These are phyloP conservation scores for Grallaria varia DNA, from an alignment of 2,113 vertebrate species.

Conservation along the genomic window DNA sequence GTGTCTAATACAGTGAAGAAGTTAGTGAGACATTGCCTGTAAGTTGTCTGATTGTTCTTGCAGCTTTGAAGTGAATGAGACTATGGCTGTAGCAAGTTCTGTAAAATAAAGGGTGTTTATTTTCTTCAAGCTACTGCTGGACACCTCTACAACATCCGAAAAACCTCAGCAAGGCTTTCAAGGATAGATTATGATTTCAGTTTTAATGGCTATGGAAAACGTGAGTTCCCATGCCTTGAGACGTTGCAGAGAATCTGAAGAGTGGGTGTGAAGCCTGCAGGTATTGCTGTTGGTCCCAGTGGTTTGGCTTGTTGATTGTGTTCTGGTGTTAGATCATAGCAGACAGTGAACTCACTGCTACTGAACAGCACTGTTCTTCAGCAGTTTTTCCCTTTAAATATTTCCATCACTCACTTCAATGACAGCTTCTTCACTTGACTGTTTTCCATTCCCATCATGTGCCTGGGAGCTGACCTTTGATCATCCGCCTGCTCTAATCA, in stretches of 20 bases:
- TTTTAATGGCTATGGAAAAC: not conserved
- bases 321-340: not conserved
- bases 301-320: not conserved
- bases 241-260: not conserved
- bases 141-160: not conserved
- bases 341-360: not conserved
- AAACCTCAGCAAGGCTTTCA: not conserved
- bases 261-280: not conserved
- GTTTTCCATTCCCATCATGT: constrained; percentile 34
- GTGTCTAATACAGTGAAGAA: not conserved
- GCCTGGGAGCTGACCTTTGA: constrained; percentile 2
- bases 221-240: not conserved
- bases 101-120: not conserved
- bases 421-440: constrained; percentile 28
- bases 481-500: constrained; percentile 7
- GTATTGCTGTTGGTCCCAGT: not conserved
- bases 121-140: not conserved
- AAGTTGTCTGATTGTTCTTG: not conserved
- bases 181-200: not conserved
- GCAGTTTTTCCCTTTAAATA: not conserved
- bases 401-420: constrained; percentile 23
- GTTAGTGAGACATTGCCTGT: not conserved
- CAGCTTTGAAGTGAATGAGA: not conserved
- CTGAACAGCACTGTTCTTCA: not conserved
- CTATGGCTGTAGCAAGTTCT: not conserved